Base-by-base conservation (phyloP, 1,140 invertebrate genomes). In the Ruditapes philippinarum region DNA sequence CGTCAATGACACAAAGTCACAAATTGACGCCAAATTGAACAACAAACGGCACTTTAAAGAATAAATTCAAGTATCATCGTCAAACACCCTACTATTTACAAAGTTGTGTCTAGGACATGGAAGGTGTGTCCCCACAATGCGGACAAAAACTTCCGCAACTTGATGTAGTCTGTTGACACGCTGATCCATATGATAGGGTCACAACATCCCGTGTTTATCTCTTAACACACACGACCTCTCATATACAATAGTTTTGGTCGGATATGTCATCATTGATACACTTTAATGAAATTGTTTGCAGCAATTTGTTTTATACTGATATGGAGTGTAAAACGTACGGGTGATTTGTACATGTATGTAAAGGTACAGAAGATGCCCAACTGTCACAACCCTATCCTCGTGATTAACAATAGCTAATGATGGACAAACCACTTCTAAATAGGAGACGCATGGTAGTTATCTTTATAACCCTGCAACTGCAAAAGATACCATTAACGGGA, bases 131-230 rank as follows among this genome's bases (percentile, higher is more conserved):
- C 36, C 31, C 28, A 70, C 68, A 33, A n/a, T 33, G 28, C 12
- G 19, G 36, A 65, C 65, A 73, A 54, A 54, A 84, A 84, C 82
- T 70, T 84, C 82, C 82, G 82, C 60, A 25, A 84, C 82, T 84
- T 84, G 60, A 84, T 70, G 82, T 31, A 70, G 25, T 54, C 40
- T 70, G 81, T 49, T 83, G 60, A 83, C 81, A 83, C 31, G 57
- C 22, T 57, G 11, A 28, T 25, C 62, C 82, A 62, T 36, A 84
- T 84, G 65, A 73, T 28, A 25, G 42, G 31, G 49, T 36, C 60
- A 70, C 17, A 73, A 84, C 82, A 70, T 73, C 82, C 82, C 33
- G 68, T 70, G n/a, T 54, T 73, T 73, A 84, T 84, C 82, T 84
- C 28, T 0, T 7, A 17, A 54, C 28, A 42, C 60, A 70, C 65